Evolutionary conservation across 2,113 vertebrate species (phyloP), one percentile per base, ranked within the genome.

Genomic region (Ranitomeya imitator): DNA sequence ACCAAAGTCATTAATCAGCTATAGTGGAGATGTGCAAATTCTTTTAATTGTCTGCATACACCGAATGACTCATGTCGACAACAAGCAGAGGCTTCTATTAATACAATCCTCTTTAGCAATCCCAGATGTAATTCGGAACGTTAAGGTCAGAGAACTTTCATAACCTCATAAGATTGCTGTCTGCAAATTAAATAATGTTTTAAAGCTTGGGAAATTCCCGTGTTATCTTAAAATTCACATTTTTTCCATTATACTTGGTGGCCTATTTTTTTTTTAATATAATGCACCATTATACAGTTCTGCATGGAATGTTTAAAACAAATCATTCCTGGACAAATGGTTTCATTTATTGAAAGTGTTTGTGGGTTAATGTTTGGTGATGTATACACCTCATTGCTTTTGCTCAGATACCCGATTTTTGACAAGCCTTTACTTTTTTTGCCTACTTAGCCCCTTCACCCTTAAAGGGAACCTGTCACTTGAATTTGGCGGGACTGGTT

Each of bases 11-110:
- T 74, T 76, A 59, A 76, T 74, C 55, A 45, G 45, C 82, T 12
- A 69, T 11, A 76, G 54, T 76, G 69, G 57, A 73, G 84, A 55
- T 84, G 82, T 57, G 83, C 54, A 85, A 85, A 85, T 85, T 85
- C 84, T 60, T 85, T 45, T 21, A 71, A 85, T 59, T 74, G 84
- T 85, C 55, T 76, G 71, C 71, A 85, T 85, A 37, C 69, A 76
- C 26, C 12, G 31, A 57, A 85, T 85, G 84, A 61, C 84, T 85
- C 52, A n/a, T 6, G 71, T 31, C 65, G 54, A 26, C 61, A 69
- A 52, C 63, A 55, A 31, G 55, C 54, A 57, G n/a, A 26, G 13
- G 10, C 54, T 85, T 76, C 84, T 85, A 85, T 59, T 76, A 76
- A 85, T 85, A 85, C 54, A 52, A 76, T 37, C 55, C 57, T 61